Percentiles rank a stretch among this genome's conserved stretches.
Conservation (phyloP, 2,888 invertebrate species). For the Xestia c-nigrum region DNA sequence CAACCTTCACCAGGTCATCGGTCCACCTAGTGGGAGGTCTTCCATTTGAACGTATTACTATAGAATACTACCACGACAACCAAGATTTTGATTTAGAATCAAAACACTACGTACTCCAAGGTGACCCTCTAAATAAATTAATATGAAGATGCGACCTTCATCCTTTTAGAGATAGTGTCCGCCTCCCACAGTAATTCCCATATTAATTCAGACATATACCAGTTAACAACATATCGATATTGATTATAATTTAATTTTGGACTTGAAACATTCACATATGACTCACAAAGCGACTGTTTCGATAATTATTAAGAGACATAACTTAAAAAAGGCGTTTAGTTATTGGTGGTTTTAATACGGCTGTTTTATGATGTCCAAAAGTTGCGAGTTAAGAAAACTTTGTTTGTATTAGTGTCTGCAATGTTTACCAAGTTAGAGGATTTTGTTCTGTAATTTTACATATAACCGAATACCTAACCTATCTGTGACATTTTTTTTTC, state of each 20-base stretch:
- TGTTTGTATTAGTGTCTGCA: background rate
- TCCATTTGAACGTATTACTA: no score
- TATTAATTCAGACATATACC: slow-evolving; percentile 39
- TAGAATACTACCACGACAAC: no score
- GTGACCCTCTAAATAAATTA: slow-evolving; percentile 27
- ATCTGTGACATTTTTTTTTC: background rate
- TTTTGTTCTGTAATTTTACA: background rate
- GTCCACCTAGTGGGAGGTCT: no score
- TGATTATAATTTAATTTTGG: slow-evolving; percentile 58
- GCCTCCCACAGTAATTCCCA: slow-evolving; percentile 65
- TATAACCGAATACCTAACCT: background rate
- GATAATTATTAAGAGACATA: slow-evolving; percentile 32
- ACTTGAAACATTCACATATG: slow-evolving; percentile 49
- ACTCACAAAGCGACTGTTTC: slow-evolving; percentile 43
- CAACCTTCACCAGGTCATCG: no score
- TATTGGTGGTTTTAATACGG: slow-evolving; percentile 34
- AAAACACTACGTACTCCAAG: slow-evolving; percentile 31
- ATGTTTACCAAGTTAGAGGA: background rate
- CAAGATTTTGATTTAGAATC: slow-evolving; percentile 1
- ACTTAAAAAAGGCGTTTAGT: slow-evolving; percentile 41
- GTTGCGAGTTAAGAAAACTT: background rate
- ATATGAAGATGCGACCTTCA: slow-evolving; percentile 62
- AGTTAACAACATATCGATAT: slow-evolving; percentile 8
- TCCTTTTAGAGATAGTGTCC: slow-evolving; percentile 30
- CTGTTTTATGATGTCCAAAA: slow-evolving; percentile 33